Evolutionary conservation across 2,888 invertebrate species (phyloP).

Genomic region (Lagria hirta): DNA sequence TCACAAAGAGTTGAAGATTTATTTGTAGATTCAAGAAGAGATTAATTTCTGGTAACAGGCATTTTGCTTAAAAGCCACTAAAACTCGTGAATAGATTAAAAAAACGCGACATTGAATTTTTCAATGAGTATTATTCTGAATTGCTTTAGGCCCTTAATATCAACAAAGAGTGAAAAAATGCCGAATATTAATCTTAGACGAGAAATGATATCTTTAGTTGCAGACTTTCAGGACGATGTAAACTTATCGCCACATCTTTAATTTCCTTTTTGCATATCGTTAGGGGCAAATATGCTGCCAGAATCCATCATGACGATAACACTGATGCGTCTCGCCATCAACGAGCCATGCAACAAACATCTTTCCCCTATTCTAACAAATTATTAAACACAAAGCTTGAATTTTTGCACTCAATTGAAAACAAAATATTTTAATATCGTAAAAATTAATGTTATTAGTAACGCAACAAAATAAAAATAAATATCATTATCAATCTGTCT

Average conservation of each 20-base stretch:
- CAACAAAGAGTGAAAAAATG: slow-evolving; percentile 29
- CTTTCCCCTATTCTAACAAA: slow-evolving; percentile 36
- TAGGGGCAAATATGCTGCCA: slow-evolving; percentile 51
- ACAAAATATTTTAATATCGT: too few species aligned
- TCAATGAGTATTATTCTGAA: slow-evolving; percentile 14
- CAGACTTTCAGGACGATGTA: slow-evolving; percentile 39
- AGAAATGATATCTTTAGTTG: slow-evolving; percentile 36
- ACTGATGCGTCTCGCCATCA: slow-evolving; percentile 50
- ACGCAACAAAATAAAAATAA: too few species aligned
- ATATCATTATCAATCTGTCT: too few species aligned
- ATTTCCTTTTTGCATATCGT: slow-evolving; percentile 55
- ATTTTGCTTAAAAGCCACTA: too few species aligned
- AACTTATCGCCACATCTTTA: slow-evolving; percentile 53
- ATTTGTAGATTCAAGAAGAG: too few species aligned
- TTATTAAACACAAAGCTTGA: slow-evolving; percentile 30
- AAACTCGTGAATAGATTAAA: too few species aligned
- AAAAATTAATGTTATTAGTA: too few species aligned
- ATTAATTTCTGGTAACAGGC: too few species aligned
- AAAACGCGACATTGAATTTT: slow-evolving; percentile 8
- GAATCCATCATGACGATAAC: slow-evolving; percentile 54
- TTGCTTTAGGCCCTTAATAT: slow-evolving; percentile 6
- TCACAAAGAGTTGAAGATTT: too few species aligned
- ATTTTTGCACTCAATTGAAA: too few species aligned
- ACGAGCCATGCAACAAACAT: slow-evolving; percentile 34
- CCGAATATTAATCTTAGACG: slow-evolving; percentile 36